Evolutionary conservation across 2,888 invertebrate species (phyloP).

Genomic region (Nephrotoma appendiculata): DNA sequence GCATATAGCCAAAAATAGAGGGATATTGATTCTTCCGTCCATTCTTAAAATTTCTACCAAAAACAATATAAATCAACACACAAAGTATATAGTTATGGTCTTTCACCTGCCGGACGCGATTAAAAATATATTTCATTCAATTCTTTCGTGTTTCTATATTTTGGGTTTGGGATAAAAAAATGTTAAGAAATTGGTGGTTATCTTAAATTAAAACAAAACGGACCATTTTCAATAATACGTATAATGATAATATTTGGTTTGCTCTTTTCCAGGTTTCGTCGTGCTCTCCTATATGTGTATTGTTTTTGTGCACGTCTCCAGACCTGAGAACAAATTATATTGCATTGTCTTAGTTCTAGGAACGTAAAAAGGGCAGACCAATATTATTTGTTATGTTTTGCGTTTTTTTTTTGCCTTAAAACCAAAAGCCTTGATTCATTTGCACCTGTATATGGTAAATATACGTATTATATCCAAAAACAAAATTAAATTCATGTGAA

Average conservation of each 20-base stretch:
- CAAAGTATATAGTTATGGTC: background rate
- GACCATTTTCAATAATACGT: background rate
- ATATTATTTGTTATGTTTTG: background rate
- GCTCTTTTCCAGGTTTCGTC: background rate
- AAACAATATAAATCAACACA: background rate
- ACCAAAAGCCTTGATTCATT: background rate
- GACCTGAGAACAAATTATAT: background rate
- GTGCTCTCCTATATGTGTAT: background rate
- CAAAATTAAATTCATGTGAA: background rate
- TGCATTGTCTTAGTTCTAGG: background rate
- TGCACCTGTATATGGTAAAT: background rate
- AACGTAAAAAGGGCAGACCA: background rate
- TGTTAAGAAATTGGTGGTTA: background rate
- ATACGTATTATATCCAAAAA: background rate
- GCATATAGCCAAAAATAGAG: background rate
- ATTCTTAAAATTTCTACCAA: background rate
- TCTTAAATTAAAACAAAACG: background rate
- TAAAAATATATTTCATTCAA: background rate
- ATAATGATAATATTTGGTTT: background rate
- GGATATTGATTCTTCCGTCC: background rate
- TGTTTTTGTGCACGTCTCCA: background rate
- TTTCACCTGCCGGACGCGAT: background rate
- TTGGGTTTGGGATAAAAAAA: background rate
- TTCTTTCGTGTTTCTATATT: background rate
- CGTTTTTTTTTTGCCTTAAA: background rate